These are phyloP conservation scores for Crepidodera aurea DNA, from an alignment of 2,888 invertebrate genomes.

Conservation along the genomic window DNA sequence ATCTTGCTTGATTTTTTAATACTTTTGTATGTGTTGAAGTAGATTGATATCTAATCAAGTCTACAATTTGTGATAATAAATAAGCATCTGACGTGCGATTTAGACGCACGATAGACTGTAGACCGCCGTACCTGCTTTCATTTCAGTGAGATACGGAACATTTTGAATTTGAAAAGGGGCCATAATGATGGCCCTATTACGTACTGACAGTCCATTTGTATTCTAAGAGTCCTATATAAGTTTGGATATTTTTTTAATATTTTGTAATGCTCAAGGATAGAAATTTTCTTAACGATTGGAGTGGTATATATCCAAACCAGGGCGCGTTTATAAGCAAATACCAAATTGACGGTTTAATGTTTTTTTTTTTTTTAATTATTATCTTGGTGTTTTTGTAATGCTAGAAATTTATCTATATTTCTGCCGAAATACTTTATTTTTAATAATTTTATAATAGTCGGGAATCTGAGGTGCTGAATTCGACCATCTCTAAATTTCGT, in stretches of 20 bases:
- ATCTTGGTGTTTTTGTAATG: not conserved
- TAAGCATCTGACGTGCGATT: conserved; percentile 55
- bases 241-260: conserved; percentile 60
- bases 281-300: conserved; percentile 42
- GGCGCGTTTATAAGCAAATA: conserved; percentile 45
- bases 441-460: no score
- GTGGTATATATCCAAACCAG: conserved; percentile 48
- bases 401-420: not conserved
- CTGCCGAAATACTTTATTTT: no score
- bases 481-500: no score
- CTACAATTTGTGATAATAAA: conserved; percentile 56
- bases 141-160: conserved; percentile 56
- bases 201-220: conserved; percentile 60
- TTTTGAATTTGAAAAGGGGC: conserved; percentile 42
- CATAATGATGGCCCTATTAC: conserved; percentile 28
- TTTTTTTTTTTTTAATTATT: not conserved
- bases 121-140: conserved; percentile 57
- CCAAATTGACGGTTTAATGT: conserved; percentile 42
- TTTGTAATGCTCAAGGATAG: conserved; percentile 60
- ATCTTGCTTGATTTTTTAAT: conserved; percentile 59
- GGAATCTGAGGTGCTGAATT: no score
- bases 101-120: conserved; percentile 56
- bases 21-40: conserved; percentile 59
- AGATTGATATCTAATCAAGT: conserved; percentile 49
- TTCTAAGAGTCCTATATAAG: conserved; percentile 58